Conservation (phyloP, 2,888 invertebrate species). For the Diplolepis rosae region DNA sequence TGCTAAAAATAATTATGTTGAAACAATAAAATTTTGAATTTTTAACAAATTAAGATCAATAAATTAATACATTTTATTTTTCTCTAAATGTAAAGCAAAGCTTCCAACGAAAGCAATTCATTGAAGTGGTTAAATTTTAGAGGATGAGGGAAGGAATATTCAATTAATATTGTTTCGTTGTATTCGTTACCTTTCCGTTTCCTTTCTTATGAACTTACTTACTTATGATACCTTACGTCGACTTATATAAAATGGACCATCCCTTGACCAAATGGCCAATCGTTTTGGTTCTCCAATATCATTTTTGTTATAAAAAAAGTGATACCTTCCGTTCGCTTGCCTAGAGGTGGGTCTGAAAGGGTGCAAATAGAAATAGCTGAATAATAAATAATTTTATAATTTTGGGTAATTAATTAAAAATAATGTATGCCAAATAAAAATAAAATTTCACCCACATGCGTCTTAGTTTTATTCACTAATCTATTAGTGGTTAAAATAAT, state of each 20-base stretch:
- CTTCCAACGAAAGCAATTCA: not conserved
- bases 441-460: constrained; percentile 6
- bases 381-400: constrained; percentile 44
- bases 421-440: constrained; percentile 41
- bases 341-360: constrained; percentile 69
- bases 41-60: not conserved
- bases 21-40: not conserved
- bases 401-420: constrained; percentile 51
- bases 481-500: constrained; percentile 16
- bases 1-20: too few relatives aligned
- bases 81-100: not conserved
- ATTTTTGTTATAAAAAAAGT: constrained; percentile 19
- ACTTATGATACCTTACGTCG: too few relatives aligned
- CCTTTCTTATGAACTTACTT: constrained; percentile 3
- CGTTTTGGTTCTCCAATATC: constrained; percentile 1
- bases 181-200: not conserved
- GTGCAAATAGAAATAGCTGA: constrained; percentile 58
- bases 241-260: not conserved
- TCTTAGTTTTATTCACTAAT: not conserved
- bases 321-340: constrained; percentile 43
- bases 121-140: not conserved
- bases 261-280: not conserved
- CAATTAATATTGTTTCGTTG: not conserved
- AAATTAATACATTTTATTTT: not conserved
- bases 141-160: not conserved